These are phyloP conservation scores for Stichopus horrens DNA, from an alignment of 53 echinoderm and acorn worm species.

Conservation along the genomic window DNA sequence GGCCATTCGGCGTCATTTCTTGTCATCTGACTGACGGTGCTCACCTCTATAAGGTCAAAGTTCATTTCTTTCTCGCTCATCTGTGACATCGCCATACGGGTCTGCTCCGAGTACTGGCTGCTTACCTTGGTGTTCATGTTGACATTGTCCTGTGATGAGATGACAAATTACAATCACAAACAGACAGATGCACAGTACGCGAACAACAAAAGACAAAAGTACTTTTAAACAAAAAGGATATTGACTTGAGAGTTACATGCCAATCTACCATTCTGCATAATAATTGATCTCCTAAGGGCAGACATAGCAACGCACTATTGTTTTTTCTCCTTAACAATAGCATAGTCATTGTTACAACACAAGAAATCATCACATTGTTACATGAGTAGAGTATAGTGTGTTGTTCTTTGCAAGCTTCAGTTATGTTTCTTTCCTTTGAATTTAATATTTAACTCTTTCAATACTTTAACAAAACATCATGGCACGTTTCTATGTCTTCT, in stretches of 20 bases:
- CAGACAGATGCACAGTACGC: background rate
- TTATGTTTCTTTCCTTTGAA: no score
- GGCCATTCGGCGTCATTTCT: background rate
- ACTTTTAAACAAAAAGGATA: background rate
- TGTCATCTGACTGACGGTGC: background rate
- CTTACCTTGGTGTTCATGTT: conserved; percentile 84
- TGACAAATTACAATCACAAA: background rate
- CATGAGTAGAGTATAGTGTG: no score
- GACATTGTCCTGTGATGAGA: conserved; percentile 27
- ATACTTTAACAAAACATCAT: no score
- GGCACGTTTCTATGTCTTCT: no score
- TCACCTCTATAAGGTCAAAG: conserved; percentile 99
- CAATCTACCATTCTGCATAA: no score
- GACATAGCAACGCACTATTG: no score
- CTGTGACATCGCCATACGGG: conserved; percentile 78
- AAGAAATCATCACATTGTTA: no score
- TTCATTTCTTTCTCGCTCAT: conserved; percentile 98
- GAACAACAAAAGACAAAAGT: background rate
- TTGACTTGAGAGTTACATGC: background rate
- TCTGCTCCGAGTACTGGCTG: conserved; percentile 78
- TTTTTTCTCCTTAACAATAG: no score
- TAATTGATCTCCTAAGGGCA: no score
- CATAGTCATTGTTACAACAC: no score
- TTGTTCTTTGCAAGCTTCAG: no score
- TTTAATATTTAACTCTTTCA: no score